A percentile compares a stretch with the other conserved stretches of the same genome.
Evolutionary conservation across 92 coral and sea anemone species (phyloP).

Genomic region (Diadumene lineata): DNA sequence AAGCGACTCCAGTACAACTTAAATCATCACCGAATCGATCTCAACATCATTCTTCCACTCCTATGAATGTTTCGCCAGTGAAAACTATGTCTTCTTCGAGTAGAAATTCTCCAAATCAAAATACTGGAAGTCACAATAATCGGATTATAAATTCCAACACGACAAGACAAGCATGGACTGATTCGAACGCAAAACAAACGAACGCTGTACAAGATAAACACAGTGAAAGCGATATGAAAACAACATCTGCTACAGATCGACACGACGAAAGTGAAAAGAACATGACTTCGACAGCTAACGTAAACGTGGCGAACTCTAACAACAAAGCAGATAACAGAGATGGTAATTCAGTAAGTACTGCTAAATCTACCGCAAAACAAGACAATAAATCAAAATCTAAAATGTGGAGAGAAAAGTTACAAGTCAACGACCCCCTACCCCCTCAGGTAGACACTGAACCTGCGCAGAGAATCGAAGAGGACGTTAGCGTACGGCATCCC

Average conservation of each 20-base stretch:
- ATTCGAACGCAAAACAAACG: not conserved
- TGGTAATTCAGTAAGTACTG: not conserved
- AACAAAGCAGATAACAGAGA: not conserved
- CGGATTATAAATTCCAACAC: conserved; percentile 3
- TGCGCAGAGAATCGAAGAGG: not conserved
- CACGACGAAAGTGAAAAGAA: not conserved
- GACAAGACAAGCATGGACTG: conserved; percentile 1
- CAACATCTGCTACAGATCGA: not conserved
- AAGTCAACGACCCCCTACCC: conserved; percentile 10
- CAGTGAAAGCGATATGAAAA: not conserved
- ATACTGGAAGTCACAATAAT: not conserved
- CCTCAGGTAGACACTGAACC: conserved; percentile 3
- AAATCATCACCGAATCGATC: not conserved
- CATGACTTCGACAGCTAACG: too few relatives aligned
- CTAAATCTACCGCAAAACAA: not conserved
- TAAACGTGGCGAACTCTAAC: not conserved
- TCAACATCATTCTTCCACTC: not conserved
- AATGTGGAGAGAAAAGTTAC: conserved; percentile 24
- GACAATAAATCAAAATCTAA: conserved; percentile 12
- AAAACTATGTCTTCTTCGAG: conserved; percentile 7
- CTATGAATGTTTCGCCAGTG: conserved; percentile 6
- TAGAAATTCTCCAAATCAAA: not conserved
- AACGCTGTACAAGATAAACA: not conserved
- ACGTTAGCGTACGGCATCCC: conserved; percentile 22
- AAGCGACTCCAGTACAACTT: conserved; percentile 2